Evolutionary conservation across 2,888 invertebrate genomes (phyloP).

Genomic region (Leptopterna dolabrata): DNA sequence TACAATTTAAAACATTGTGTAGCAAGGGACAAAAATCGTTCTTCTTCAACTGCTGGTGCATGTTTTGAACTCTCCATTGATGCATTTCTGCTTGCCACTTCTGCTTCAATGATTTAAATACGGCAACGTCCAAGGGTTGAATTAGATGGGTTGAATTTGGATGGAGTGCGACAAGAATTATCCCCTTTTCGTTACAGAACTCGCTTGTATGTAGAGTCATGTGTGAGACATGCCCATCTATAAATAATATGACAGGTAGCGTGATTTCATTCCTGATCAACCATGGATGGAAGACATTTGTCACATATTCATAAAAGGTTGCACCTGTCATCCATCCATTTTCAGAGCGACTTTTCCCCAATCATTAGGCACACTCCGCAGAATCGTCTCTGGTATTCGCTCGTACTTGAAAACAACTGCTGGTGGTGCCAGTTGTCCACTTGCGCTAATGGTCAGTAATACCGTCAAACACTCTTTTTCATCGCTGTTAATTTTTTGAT

Average conservation of each 20-base stretch:
- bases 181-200: conserved; percentile 66
- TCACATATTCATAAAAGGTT: conserved; percentile 60
- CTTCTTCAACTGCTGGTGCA: neutral
- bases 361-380: too few species aligned
- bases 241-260: conserved; percentile 62
- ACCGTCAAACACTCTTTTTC: too few species aligned
- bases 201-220: too few species aligned
- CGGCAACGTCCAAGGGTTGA: too few species aligned
- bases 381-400: conserved; percentile 58
- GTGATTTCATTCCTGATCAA: conserved; percentile 60
- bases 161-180: conserved; percentile 65
- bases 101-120: conserved; percentile 65
- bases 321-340: too few species aligned
- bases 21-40: conserved; percentile 45
- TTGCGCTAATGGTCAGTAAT: too few species aligned
- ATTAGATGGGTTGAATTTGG: conserved; percentile 66
- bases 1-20: conserved; percentile 14
- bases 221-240: too few species aligned
- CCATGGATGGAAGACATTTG: conserved; percentile 61
- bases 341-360: too few species aligned
- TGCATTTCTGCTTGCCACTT: conserved; percentile 64
- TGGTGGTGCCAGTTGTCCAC: too few species aligned
- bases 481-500: too few species aligned
- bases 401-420: conserved; percentile 59
- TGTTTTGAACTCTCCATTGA: conserved; percentile 62